Evolutionary conservation across 2,888 invertebrate genomes (phyloP).

Genomic region (Trissoscelio sp.): DNA sequence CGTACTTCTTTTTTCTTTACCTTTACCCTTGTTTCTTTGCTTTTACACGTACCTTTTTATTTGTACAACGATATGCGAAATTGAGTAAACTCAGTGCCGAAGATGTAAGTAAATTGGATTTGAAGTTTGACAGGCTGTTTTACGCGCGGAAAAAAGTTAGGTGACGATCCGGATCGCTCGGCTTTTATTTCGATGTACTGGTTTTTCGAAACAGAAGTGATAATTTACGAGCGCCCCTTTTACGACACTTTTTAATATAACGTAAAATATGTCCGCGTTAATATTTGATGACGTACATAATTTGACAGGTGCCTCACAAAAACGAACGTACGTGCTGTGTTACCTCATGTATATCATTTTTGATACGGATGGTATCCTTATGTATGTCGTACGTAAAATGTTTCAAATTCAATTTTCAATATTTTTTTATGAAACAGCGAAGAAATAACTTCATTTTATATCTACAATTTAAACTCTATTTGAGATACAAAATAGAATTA

Average conservation of each 20-base stretch:
- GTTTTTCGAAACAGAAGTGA: conserved; percentile 17
- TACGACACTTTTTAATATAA: conserved; percentile 37
- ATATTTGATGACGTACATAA: conserved; percentile 24
- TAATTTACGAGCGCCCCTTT: conserved; percentile 32
- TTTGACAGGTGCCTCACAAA: conserved; percentile 3
- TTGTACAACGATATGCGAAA: conserved; percentile 50
- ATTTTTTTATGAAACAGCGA: background rate
- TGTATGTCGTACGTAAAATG: background rate
- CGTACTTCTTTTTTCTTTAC: conserved; percentile 29
- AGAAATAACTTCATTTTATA: background rate
- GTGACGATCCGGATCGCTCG: conserved; percentile 15
- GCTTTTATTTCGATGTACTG: conserved; percentile 28
- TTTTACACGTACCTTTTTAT: conserved; percentile 35
- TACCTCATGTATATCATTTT: background rate
- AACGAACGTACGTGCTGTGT: background rate
- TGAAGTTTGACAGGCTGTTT: conserved; percentile 54
- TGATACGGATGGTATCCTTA: background rate
- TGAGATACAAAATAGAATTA: too few species aligned
- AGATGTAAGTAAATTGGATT: conserved; percentile 60
- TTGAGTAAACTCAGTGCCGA: conserved; percentile 53
- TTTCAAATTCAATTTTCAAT: background rate
- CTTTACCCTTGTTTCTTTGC: conserved; percentile 15
- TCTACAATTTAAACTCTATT: too few species aligned
- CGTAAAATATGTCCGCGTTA: conserved; percentile 14
- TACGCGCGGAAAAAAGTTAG: conserved; percentile 41